These are phyloP conservation scores for Rhincodon typus DNA, from an alignment of 2,797 vertebrate genomes.

Conservation along the genomic window DNA sequence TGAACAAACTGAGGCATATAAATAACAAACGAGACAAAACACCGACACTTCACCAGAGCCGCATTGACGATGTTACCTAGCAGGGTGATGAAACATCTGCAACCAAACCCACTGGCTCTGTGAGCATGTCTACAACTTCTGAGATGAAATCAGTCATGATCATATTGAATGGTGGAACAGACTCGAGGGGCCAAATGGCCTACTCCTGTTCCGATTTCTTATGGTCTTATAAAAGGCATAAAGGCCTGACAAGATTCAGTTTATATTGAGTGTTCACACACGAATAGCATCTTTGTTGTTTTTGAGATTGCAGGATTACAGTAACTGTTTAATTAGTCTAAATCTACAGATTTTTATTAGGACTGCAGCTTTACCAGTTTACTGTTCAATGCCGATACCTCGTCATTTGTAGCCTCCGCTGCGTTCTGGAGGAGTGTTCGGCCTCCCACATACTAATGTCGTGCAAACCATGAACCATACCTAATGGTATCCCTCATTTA, in stretches of 20 bases:
- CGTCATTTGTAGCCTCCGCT: background rate
- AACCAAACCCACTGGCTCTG: too few species aligned
- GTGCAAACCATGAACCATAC: background rate
- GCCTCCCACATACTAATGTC: background rate
- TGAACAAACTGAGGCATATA: too few species aligned
- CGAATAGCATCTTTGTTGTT: background rate
- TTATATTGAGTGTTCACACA: background rate
- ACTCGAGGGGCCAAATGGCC: too few species aligned
- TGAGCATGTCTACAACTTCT: too few species aligned
- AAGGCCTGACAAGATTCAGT: background rate
- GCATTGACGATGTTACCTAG: too few species aligned
- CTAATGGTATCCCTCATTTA: background rate
- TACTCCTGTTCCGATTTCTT: too few species aligned
- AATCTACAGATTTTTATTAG: background rate
- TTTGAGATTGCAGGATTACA: background rate
- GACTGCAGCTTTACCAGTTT: background rate
- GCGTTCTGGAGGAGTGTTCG: background rate
- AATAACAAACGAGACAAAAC: too few species aligned
- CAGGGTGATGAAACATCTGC: too few species aligned
- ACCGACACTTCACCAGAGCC: too few species aligned
- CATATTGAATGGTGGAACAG: too few species aligned
- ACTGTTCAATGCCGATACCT: background rate
- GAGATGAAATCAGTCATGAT: too few species aligned
- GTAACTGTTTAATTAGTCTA: background rate
- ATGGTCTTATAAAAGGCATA: background rate